A percentile compares a stretch with the other conserved stretches of the same genome.
These are phyloP conservation scores for Danaus melanippus DNA, from an alignment of 1,140 invertebrate species.

Conservation along the genomic window DNA sequence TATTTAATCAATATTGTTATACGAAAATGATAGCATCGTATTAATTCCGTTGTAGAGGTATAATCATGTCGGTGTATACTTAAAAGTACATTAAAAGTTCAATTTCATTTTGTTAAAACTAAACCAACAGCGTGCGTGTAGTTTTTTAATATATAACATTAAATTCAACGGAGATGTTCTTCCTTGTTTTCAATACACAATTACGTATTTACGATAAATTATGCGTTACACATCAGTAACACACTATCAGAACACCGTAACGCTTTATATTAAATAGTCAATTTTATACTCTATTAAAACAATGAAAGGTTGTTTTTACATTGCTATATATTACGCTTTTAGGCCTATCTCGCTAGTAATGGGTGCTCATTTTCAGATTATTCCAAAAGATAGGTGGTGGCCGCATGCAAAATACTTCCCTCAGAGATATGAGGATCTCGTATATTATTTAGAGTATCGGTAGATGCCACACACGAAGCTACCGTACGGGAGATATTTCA, in stretches of 20 bases:
- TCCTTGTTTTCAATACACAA: conserved; percentile 41
- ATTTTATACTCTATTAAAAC: conserved; percentile 14
- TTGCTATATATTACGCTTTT: conserved; percentile 1
- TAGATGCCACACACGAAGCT: conserved; percentile 62
- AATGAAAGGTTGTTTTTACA: conserved; percentile 17
- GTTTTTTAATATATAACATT: conserved; percentile 42
- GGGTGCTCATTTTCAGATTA: conserved; percentile 59
- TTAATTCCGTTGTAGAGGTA: conserved; percentile 2
- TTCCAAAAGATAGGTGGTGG: conserved; percentile 60
- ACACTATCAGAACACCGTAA: conserved; percentile 17
- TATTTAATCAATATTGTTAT: no score
- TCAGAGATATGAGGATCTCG: conserved; percentile 60
- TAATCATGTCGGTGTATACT: conserved; percentile 13
- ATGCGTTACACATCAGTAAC: conserved; percentile 39
- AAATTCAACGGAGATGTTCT: conserved; percentile 40
- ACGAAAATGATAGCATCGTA: not conserved
- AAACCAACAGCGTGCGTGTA: conserved; percentile 31
- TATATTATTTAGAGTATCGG: conserved; percentile 59
- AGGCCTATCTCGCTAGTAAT: conserved; percentile 18
- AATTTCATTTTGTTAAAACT: conserved; percentile 17
- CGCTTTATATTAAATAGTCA: not conserved
- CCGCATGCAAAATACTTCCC: conserved; percentile 66
- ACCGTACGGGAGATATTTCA: conserved; percentile 26
- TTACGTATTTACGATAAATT: conserved; percentile 61
- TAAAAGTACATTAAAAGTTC: conserved; percentile 22